Percentiles rank a stretch among this genome's conserved stretches.
Evolutionary conservation across 2,888 invertebrate genomes (phyloP).

Genomic region (Chrysotoxum bicinctum): DNA sequence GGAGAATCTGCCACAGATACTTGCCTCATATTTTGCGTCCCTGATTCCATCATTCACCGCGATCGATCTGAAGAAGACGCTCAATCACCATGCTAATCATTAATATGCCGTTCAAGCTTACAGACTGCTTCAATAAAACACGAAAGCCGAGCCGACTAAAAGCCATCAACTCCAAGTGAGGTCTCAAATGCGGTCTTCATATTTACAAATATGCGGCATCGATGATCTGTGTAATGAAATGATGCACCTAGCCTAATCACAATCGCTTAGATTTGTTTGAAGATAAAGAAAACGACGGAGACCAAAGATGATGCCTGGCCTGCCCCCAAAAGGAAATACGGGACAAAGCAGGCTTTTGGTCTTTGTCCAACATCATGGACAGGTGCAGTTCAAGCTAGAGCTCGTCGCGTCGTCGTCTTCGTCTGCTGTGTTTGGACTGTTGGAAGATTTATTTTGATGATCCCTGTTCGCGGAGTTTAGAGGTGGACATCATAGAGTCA

Average conservation of each 20-base stretch:
- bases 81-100: slow-evolving; percentile 16
- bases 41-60: slow-evolving; percentile 44
- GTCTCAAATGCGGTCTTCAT: not conserved
- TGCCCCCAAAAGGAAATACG: slow-evolving; percentile 25
- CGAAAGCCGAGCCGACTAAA: not conserved
- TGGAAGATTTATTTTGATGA: slow-evolving; percentile 26
- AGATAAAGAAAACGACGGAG: slow-evolving; percentile 9
- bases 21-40: slow-evolving; percentile 53
- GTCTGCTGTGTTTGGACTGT: not conserved
- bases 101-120: slow-evolving; percentile 7
- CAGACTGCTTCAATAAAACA: slow-evolving; percentile 12
- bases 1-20: slow-evolving; percentile 53
- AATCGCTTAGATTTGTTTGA: slow-evolving; percentile 46
- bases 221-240: slow-evolving; percentile 42
- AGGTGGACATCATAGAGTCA: not conserved
- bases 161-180: not conserved
- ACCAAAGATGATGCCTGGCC: not conserved
- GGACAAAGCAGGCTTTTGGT: slow-evolving; percentile 47
- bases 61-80: slow-evolving; percentile 35
- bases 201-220: slow-evolving; percentile 10
- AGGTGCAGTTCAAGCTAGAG: not conserved
- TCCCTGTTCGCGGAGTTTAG: not conserved
- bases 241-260: slow-evolving; percentile 36
- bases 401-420: not conserved
- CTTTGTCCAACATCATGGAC: slow-evolving; percentile 13